Conservation (phyloP, 2,113 vertebrate genomes). For the Sprattus sprattus region DNA sequence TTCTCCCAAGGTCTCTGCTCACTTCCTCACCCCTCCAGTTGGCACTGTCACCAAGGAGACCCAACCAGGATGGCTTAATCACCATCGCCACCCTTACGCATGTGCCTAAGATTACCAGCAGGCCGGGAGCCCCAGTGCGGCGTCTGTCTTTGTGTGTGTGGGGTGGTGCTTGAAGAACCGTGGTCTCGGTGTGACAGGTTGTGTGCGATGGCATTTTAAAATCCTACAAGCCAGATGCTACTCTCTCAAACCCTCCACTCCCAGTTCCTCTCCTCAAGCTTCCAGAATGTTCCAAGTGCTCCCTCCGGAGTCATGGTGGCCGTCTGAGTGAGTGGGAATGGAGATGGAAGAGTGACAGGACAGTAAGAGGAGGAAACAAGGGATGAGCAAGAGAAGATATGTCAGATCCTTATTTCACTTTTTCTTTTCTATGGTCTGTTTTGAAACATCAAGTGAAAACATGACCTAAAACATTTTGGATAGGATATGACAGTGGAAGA, state of each 20-base stretch:
- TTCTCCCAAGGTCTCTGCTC: too few species aligned
- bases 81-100: not conserved
- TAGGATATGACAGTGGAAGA: not conserved
- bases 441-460: not conserved
- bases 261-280: slow-evolving; percentile 35
- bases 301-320: slow-evolving; percentile 32
- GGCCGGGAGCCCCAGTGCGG: slow-evolving; percentile 46
- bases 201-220: slow-evolving; percentile 61
- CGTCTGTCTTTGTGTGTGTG: slow-evolving; percentile 2
- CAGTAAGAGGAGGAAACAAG: slow-evolving; percentile 43
- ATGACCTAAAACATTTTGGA: not conserved
- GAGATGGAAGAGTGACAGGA: slow-evolving; percentile 35
- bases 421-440: not conserved
- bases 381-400: not conserved
- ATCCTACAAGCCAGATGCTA: slow-evolving; percentile 74
- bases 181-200: slow-evolving; percentile 52
- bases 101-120: not conserved
- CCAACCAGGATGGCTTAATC: not conserved
- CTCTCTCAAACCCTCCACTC: slow-evolving; percentile 42
- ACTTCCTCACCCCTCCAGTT: not conserved
- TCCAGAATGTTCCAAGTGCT: slow-evolving; percentile 52
- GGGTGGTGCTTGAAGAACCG: not conserved
- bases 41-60: not conserved
- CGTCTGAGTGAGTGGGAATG: slow-evolving; percentile 58
- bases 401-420: not conserved